phyloP scores from a whole-genome alignment of 2,797 vertebrate species.

The Anableps anableps region DNA sequence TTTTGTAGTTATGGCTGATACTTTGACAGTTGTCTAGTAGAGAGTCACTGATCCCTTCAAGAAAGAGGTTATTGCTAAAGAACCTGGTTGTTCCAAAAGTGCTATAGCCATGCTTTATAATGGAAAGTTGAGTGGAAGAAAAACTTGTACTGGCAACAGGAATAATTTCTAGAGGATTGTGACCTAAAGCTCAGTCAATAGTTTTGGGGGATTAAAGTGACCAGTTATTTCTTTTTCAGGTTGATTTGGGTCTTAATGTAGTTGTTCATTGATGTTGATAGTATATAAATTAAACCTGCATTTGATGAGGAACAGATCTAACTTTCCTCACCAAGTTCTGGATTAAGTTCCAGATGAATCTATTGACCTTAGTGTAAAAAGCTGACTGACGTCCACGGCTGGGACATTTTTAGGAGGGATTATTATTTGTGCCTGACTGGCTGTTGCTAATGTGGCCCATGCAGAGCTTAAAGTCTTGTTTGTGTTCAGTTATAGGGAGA shows the following conservation, averaged over 20 bases:
- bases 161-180: background rate
- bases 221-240: background rate
- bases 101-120: background rate
- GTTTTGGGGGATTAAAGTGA: background rate
- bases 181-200: background rate
- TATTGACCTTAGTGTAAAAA: conserved; percentile 55
- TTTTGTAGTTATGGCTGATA: background rate
- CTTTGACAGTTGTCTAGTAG: background rate
- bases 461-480: conserved; percentile 56
- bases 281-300: too few species aligned
- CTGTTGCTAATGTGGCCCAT: conserved; percentile 66
- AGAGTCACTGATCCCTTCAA: background rate
- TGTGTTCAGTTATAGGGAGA: conserved; percentile 39
- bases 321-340: background rate
- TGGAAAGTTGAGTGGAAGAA: background rate
- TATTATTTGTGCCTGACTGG: conserved; percentile 60
- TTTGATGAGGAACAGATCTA: too few species aligned
- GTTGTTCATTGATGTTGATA: too few species aligned
- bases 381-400: conserved; percentile 53
- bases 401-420: conserved; percentile 66
- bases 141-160: background rate
- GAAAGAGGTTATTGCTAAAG: background rate
- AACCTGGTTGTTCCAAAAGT: background rate
- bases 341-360: background rate
- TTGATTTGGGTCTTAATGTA: background rate